phyloP scores from a whole-genome alignment of 1,140 invertebrate species.

The Phortica variegata region DNA sequence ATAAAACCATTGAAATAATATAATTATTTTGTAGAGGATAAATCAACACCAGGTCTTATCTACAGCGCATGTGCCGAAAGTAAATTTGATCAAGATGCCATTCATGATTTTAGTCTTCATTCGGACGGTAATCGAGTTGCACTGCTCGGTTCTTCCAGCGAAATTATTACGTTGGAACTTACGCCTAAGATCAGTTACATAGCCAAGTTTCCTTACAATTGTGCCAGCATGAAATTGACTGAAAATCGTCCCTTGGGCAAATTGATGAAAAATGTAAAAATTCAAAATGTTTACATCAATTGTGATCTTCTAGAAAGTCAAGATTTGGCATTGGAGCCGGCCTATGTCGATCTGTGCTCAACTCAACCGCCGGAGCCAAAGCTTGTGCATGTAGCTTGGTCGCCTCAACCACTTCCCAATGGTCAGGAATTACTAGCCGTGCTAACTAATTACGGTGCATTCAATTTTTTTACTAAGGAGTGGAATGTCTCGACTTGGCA shows the following conservation, averaged over 20 bases:
- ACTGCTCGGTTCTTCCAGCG: conserved; percentile 21
- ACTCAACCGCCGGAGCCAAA: conserved; percentile 13
- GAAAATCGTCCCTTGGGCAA: conserved; percentile 20
- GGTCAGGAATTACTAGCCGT: conserved; percentile 20
- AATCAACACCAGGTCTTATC: neutral
- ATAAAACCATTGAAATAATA: too few relatives aligned
- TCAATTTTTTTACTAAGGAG: conserved; percentile 25
- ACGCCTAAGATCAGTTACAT: conserved; percentile 6
- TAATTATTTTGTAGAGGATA: too few relatives aligned
- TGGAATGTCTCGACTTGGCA: too few relatives aligned
- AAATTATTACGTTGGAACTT: conserved; percentile 30
- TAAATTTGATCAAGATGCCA: conserved; percentile 21
- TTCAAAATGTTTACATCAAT: conserved; percentile 20
- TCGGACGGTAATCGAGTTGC: conserved; percentile 16
- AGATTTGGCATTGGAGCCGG: conserved; percentile 22
- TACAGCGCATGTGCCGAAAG: conserved; percentile 17
- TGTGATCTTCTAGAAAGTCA: conserved; percentile 33
- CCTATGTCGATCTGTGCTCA: conserved; percentile 21
- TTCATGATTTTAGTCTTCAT: conserved; percentile 23
- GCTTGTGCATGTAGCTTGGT: conserved; percentile 11
- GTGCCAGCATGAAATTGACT: conserved; percentile 3
- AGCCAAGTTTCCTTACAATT: conserved; percentile 21
- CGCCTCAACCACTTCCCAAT: conserved; percentile 12
- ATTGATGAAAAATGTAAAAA: conserved; percentile 17
- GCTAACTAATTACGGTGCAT: conserved; percentile 21